phyloP scores from a whole-genome alignment of 2,797 vertebrate species.

The Moxostoma hubbsi region DNA sequence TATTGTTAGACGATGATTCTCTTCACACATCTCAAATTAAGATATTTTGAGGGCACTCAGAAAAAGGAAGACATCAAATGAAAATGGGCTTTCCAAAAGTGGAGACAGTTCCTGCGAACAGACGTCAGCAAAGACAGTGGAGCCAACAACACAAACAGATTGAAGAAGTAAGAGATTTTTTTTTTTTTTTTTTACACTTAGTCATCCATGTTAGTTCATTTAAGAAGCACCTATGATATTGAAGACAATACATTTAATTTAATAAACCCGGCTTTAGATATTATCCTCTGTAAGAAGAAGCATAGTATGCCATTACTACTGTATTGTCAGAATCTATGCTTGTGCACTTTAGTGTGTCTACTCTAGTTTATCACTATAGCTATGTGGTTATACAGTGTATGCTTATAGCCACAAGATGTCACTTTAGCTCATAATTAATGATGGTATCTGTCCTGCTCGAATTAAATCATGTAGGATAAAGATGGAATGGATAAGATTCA shows the following conservation, averaged over 20 bases:
- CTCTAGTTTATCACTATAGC: background rate
- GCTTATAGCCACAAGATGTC: conserved; percentile 30
- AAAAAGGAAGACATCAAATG: background rate
- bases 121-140: background rate
- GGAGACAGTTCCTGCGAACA: background rate
- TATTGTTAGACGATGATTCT: background rate
- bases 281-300: too few relatives aligned
- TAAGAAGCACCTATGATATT: background rate
- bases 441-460: background rate
- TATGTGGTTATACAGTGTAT: background rate
- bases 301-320: background rate
- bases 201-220: too few relatives aligned
- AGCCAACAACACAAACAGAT: background rate
- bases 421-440: conserved; percentile 15
- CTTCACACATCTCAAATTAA: background rate
- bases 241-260: background rate
- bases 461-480: background rate
- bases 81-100: background rate
- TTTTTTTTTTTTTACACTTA: background rate
- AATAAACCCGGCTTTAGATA: background rate
- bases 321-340: background rate
- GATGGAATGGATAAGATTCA: too few relatives aligned
- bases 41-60: background rate
- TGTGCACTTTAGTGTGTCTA: background rate
- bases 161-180: background rate